Evolutionary conservation across 2,888 invertebrate genomes (phyloP).

Genomic region (Odontomyia ornata): DNA sequence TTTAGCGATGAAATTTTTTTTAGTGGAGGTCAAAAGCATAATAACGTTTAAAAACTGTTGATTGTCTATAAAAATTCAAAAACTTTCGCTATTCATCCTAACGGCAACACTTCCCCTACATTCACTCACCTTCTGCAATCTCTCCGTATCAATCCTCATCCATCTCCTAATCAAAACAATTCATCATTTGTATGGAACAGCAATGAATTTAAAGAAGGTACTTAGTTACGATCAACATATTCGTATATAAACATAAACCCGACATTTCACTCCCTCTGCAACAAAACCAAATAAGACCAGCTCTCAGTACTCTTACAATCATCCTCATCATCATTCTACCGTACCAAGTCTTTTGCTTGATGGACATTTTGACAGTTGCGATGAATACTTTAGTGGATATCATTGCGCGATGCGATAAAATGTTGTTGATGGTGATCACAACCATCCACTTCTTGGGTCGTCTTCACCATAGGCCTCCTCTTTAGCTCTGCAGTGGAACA

Average conservation of each 20-base stretch:
- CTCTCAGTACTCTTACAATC: neutral
- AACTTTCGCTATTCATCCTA: no score
- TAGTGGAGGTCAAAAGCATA: no score
- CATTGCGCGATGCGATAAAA: neutral
- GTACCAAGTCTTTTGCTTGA: neutral
- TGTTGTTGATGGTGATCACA: neutral
- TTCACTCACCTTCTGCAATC: no score
- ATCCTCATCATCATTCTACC: neutral
- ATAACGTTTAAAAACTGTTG: no score
- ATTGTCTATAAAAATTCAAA: no score
- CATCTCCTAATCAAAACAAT: no score
- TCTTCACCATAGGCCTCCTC: neutral
- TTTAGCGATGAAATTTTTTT: no score
- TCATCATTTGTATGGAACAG: neutral
- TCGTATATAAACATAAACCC: neutral
- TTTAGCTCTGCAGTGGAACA: neutral
- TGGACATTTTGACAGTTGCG: constrained; percentile 33
- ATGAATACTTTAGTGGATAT: constrained; percentile 38
- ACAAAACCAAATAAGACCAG: no score
- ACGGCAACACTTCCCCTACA: no score
- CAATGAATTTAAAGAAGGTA: constrained; percentile 32
- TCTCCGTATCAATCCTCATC: no score
- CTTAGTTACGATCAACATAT: constrained; percentile 20
- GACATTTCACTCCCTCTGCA: no score
- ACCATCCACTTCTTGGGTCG: neutral